Percentiles rank a stretch among this genome's conserved stretches.
Evolutionary conservation across 2,113 vertebrate species (phyloP).

Genomic region (Cephalopholis sonnerati): DNA sequence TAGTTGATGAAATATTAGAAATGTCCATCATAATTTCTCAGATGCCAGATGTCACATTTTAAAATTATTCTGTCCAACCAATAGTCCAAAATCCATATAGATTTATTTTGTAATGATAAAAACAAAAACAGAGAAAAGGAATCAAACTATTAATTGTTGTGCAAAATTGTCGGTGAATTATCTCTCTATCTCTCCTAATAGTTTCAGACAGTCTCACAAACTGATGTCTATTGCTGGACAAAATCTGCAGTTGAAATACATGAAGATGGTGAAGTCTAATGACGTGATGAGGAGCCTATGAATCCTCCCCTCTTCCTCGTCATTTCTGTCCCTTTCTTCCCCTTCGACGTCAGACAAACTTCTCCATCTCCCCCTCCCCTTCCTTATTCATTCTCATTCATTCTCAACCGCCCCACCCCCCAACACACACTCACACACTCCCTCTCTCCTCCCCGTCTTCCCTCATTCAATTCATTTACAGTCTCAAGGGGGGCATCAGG

Average conservation of each 20-base stretch:
- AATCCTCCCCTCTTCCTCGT: neutral
- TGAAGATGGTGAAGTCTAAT: neutral
- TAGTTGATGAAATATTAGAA: neutral
- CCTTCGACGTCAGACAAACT: constrained; percentile 14
- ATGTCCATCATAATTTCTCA: neutral
- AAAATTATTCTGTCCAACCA: neutral
- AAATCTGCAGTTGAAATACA: neutral
- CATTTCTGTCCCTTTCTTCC: neutral
- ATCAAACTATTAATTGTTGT: no score
- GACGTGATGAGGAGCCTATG: neutral
- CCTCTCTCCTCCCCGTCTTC: neutral
- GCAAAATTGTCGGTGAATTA: neutral
- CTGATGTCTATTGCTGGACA: neutral
- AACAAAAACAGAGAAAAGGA: neutral
- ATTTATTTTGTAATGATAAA: neutral
- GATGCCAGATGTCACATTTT: neutral
- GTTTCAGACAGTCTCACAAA: no score
- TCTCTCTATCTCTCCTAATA: neutral
- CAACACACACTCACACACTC: constrained; percentile 4
- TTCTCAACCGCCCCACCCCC: neutral
- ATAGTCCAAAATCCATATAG: neutral
- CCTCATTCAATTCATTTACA: constrained; percentile 56
- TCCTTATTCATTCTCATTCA: constrained; percentile 28
- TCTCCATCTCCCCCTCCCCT: constrained; percentile 4
- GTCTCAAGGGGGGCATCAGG: constrained; percentile 48